phyloP scores from a whole-genome alignment of 92 coral and sea anemone genomes.

The Epizoanthus rinbou region DNA sequence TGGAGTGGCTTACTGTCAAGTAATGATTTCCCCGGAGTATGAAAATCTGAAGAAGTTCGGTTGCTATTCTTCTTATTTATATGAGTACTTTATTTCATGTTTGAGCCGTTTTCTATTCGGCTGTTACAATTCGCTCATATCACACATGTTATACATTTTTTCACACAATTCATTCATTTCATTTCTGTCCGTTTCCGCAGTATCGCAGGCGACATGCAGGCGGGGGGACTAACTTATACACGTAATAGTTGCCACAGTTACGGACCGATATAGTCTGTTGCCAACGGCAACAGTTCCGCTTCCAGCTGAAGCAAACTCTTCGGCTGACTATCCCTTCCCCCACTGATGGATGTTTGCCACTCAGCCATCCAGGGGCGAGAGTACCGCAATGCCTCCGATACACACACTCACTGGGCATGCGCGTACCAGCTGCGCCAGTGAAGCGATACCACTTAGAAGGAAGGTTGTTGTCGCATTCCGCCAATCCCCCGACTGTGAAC shows the following conservation, averaged over 20 bases:
- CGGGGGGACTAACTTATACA: slow-evolving; percentile 32
- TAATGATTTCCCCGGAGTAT: no score
- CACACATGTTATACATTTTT: no score
- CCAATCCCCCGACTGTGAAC: background rate
- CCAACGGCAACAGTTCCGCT: slow-evolving; percentile 48
- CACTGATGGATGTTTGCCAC: slow-evolving; percentile 52
- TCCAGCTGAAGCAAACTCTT: slow-evolving; percentile 60
- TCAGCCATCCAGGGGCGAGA: slow-evolving; percentile 68
- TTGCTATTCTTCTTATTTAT: no score
- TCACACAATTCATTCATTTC: background rate
- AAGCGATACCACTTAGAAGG: slow-evolving; percentile 56
- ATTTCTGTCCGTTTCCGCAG: slow-evolving; percentile 33
- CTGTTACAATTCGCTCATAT: no score
- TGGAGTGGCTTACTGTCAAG: no score
- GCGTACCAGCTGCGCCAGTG: slow-evolving; percentile 55
- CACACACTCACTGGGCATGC: slow-evolving; percentile 56
- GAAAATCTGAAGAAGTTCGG: no score
- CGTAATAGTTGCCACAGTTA: slow-evolving; percentile 64
- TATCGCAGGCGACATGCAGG: slow-evolving; percentile 50
- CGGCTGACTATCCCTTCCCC: slow-evolving; percentile 56
- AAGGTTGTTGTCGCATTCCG: slow-evolving; percentile 44
- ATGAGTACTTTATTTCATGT: no score
- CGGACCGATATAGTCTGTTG: slow-evolving; percentile 37
- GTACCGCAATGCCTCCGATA: slow-evolving; percentile 57
- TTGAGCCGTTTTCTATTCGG: no score